Evolutionary conservation across 2,113 vertebrate genomes (phyloP).

Genomic region (Hippocampus abdominalis): DNA sequence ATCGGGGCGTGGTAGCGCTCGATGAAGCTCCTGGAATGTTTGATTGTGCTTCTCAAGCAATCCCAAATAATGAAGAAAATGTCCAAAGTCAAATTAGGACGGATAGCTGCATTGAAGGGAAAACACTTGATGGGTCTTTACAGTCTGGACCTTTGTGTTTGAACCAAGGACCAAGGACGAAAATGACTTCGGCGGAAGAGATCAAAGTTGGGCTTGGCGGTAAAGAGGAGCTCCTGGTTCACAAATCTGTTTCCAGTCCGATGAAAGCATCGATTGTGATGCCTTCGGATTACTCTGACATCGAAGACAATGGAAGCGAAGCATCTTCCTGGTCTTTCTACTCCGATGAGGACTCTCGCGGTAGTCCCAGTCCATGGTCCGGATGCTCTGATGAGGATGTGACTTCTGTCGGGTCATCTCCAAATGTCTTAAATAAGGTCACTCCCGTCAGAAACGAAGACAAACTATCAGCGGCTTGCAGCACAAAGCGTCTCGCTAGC

Average conservation of each 20-base stretch:
- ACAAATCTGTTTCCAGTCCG: conserved; percentile 2
- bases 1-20: background rate
- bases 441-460: background rate
- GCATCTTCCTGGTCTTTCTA: conserved; percentile 47
- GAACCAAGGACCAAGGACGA: conserved; percentile 46
- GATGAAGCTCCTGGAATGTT: background rate
- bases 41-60: background rate
- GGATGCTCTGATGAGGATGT: conserved; percentile 18
- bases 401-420: conserved; percentile 3
- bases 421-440: background rate
- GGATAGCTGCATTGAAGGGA: conserved; percentile 17
- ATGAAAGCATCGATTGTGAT: background rate
- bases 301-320: conserved; percentile 23
- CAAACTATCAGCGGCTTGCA: background rate
- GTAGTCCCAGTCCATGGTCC: conserved; percentile 31
- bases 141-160: conserved; percentile 27
- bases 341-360: conserved; percentile 21
- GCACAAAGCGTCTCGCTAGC: background rate
- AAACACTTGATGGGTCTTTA: background rate
- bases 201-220: conserved; percentile 4
- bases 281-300: background rate
- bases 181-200: conserved; percentile 34
- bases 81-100: background rate
- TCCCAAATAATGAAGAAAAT: background rate
- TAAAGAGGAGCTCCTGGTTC: background rate